Evolutionary conservation across 2,888 invertebrate genomes (phyloP), one percentile per base, ranked within the genome.

Genomic region (Dendrolimus pini): DNA sequence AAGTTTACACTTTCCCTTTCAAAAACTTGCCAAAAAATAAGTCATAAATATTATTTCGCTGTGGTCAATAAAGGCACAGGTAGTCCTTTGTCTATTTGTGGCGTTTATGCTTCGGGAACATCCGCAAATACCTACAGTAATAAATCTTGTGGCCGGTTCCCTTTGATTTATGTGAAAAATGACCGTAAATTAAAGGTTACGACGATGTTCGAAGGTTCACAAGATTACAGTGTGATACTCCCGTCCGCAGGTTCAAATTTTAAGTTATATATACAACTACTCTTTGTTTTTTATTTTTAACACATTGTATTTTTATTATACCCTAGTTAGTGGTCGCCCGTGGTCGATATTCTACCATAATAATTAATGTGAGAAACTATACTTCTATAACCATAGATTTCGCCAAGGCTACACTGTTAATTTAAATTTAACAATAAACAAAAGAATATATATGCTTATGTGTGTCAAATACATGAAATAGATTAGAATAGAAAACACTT

Each of bases 131-230:
- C 47, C 47, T 47, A 75, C 75, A 80, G 79, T 78, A 76, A 90
- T 90, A 89, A 89, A 90, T 89, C 89, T 86, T 80, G 64, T 61
- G 70, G 83, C 78, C 86, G 88, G 84, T 71, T 72, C 72, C 74
- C 86, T 89, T 90, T 90, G 90, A 90, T 90, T 90, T 90, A 90
- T 89, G 85, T 89, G 89, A 89, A 89, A 89, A 89, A 90, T 90
- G 85, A 88, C 76, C 86, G 85, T 88, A 89, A 89, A 89, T 90
- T 89, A 83, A 77, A 87, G 90, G 90, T 89, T 89, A 79, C 76
- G 77, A 70, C 75, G 75, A 75, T 69, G 66, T 47, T 47, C 47
- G 9, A 47, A 47, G 47, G 47, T 12, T 47, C 12, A 47, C 47
- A 47, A 47, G 47, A 47, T 47, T 47, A 47, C 12, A 47, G 47